Evolutionary conservation across 2,888 invertebrate species (phyloP).

Genomic region (Miltochrista miniata): DNA sequence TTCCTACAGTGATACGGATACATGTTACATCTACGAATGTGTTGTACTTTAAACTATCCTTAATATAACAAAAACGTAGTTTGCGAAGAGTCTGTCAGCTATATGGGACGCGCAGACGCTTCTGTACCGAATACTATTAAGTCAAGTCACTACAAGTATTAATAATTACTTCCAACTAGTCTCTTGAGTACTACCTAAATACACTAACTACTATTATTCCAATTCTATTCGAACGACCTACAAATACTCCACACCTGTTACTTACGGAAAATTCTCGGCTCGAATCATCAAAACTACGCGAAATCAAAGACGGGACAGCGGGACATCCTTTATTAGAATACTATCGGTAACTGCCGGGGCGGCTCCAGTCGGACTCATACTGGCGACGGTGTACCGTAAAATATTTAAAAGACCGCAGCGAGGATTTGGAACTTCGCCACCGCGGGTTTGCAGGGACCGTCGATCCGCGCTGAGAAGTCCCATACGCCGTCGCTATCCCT

Average conservation of each 20-base stretch:
- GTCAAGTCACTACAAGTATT: no score
- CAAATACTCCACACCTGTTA: constrained; percentile 1
- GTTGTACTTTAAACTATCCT: no score
- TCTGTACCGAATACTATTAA: no score
- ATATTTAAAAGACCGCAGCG: constrained; percentile 4
- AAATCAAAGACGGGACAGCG: constrained; percentile 27
- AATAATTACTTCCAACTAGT: no score
- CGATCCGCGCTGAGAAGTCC: not conserved
- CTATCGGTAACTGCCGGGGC: constrained; percentile 1
- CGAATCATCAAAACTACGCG: constrained; percentile 10
- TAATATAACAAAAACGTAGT: no score
- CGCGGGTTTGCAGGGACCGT: not conserved
- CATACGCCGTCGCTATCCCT: constrained; percentile 1
- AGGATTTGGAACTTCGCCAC: not conserved
- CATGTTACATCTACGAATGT: no score
- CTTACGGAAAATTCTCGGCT: constrained; percentile 21
- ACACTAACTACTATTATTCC: not conserved
- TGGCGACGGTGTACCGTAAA: constrained; percentile 2
- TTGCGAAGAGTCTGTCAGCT: no score
- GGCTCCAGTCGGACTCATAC: constrained; percentile 5
- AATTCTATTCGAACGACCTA: not conserved
- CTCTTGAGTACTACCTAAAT: no score
- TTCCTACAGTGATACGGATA: no score
- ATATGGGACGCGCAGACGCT: no score
- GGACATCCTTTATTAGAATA: constrained; percentile 14